Evolutionary conservation across 2,797 vertebrate species (phyloP).

Genomic region (Philypnodon macrostomus): DNA sequence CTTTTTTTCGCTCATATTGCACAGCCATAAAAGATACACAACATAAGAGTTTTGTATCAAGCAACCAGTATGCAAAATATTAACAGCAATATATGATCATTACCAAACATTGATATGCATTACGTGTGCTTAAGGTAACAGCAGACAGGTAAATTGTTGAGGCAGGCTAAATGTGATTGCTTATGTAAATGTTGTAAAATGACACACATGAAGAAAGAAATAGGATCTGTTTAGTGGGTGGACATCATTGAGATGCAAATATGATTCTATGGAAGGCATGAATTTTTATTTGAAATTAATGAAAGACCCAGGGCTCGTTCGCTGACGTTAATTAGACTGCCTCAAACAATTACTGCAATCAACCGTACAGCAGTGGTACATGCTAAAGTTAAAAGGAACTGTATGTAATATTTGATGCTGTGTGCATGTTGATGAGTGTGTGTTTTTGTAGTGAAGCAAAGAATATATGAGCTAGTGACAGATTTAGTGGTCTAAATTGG

Average conservation of each 20-base stretch:
- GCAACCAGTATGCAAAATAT: neutral
- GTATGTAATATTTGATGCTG: no score
- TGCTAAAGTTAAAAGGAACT: no score
- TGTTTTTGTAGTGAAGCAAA: no score
- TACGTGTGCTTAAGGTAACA: neutral
- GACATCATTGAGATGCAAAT: neutral
- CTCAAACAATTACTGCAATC: no score
- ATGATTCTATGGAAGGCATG: neutral
- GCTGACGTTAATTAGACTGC: no score
- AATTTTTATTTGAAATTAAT: neutral
- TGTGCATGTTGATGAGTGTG: no score
- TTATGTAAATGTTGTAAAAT: neutral
- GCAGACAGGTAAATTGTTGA: constrained; percentile 2
- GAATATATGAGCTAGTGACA: no score
- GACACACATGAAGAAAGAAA: neutral
- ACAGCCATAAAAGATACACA: neutral
- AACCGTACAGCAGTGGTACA: no score
- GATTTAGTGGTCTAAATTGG: no score
- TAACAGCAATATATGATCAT: neutral
- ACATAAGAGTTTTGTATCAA: neutral
- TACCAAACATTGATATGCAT: constrained; percentile 6
- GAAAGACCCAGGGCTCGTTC: no score
- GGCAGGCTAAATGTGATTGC: neutral
- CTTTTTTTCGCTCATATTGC: no score
- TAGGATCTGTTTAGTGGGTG: neutral